Conservation (phyloP, 2,797 vertebrate genomes). For the Anguilla marmorata region DNA sequence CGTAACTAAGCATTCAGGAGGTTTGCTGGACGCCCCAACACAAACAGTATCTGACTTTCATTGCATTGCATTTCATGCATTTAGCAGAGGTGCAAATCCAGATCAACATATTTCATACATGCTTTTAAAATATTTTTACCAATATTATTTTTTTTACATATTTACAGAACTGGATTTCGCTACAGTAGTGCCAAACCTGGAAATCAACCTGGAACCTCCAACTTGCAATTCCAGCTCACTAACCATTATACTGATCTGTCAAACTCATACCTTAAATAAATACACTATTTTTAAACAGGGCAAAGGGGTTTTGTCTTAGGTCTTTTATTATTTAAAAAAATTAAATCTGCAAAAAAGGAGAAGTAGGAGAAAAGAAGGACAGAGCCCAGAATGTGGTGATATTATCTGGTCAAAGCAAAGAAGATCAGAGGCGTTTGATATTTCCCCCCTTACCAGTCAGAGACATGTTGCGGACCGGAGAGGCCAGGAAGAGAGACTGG, state of each 20-base stretch:
- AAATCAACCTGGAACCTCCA: background rate
- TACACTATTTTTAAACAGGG: background rate
- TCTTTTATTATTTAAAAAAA: background rate
- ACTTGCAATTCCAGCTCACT: too few species aligned
- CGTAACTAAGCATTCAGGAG: background rate
- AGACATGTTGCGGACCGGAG: background rate
- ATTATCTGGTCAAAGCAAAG: background rate
- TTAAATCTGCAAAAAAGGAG: background rate
- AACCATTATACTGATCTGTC: too few species aligned
- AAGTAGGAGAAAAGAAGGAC: background rate
- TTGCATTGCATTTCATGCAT: background rate
- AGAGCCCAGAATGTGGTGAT: background rate
- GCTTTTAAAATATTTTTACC: background rate
- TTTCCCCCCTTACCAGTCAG: background rate
- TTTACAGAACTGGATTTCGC: background rate
- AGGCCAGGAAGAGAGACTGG: conserved; percentile 46
- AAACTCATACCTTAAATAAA: background rate
- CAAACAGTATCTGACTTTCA: background rate
- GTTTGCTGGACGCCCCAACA: background rate
- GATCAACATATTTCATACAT: background rate
- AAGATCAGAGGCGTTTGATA: background rate
- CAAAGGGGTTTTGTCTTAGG: background rate
- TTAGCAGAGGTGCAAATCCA: background rate
- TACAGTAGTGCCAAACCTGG: background rate
- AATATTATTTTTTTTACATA: background rate